These are phyloP conservation scores for Carduelis carduelis DNA, from an alignment of 2,797 vertebrate genomes.

Conservation along the genomic window DNA sequence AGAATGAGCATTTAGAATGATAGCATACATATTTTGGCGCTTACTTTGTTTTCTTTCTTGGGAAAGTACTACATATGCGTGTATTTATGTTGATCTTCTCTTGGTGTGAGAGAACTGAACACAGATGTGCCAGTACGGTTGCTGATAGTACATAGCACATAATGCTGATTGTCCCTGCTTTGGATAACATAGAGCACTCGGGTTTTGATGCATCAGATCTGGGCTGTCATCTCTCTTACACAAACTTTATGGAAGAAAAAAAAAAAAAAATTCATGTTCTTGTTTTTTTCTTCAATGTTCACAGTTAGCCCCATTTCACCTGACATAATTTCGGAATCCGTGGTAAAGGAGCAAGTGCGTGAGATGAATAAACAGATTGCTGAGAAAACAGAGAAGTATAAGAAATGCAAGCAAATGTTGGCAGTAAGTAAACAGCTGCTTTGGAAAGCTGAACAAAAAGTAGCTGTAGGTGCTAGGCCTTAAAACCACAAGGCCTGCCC, in stretches of 20 bases:
- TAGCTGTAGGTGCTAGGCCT: neutral
- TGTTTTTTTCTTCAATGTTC: constrained; percentile 36
- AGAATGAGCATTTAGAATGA: neutral
- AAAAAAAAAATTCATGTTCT: neutral
- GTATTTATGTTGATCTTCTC: neutral
- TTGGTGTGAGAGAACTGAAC: neutral
- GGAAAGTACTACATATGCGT: neutral
- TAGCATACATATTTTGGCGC: neutral
- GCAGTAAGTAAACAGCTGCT: constrained; percentile 78
- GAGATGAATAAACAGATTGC: constrained; percentile 89
- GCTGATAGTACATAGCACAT: accelerated
- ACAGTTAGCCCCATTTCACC: constrained; percentile 83
- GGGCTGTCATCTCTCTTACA: neutral
- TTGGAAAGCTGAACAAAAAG: constrained; percentile 15
- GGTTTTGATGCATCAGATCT: neutral
- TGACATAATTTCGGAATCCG: constrained; percentile 84
- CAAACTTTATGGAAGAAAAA: neutral
- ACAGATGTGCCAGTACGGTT: accelerated
- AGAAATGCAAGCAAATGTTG: constrained; percentile 93
- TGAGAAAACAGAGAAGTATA: constrained; percentile 93
- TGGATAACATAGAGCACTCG: neutral
- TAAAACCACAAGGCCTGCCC: neutral
- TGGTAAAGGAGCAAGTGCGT: constrained; percentile 89
- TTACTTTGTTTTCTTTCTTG: neutral
- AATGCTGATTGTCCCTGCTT: neutral